These are phyloP conservation scores for Acanthosepion esculentum DNA, from an alignment of 2,888 invertebrate genomes.

Conservation along the genomic window DNA sequence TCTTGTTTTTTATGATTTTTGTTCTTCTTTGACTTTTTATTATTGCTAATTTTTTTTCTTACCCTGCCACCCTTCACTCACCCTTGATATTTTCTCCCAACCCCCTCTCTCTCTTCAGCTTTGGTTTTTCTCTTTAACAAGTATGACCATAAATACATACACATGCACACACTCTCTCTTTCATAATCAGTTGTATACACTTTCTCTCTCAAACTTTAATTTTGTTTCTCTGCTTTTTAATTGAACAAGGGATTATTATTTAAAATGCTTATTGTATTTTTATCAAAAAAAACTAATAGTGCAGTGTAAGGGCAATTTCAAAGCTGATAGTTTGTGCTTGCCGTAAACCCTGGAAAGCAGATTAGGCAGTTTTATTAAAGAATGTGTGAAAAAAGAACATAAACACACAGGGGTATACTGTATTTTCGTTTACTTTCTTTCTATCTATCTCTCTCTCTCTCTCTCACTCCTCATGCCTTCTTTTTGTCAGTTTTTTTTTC, in stretches of 20 bases:
- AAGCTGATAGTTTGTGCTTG: background rate
- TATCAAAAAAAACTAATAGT: background rate
- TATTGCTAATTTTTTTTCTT: background rate
- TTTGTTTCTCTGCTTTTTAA: background rate
- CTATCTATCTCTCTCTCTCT: too few species aligned
- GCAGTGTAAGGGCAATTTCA: background rate
- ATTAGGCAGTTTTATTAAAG: slow-evolving; percentile 18
- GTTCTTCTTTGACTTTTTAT: background rate
- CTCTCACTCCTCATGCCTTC: too few species aligned
- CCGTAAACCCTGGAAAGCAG: background rate
- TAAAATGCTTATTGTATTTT: slow-evolving; percentile 21
- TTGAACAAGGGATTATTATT: background rate
- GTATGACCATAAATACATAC: background rate
- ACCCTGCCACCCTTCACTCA: background rate
- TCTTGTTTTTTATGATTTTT: background rate
- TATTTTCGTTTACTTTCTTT: too few species aligned
- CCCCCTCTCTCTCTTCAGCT: background rate
- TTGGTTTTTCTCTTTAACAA: background rate
- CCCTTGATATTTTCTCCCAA: background rate
- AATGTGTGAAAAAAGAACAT: background rate
- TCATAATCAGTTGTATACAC: background rate
- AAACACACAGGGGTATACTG: background rate
- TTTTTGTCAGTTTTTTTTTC: background rate
- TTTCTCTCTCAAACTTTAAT: background rate
- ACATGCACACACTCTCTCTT: background rate